Evolutionary conservation across 23 tunicate species (phyloP).

Genomic region (Phallusia fumigata): DNA sequence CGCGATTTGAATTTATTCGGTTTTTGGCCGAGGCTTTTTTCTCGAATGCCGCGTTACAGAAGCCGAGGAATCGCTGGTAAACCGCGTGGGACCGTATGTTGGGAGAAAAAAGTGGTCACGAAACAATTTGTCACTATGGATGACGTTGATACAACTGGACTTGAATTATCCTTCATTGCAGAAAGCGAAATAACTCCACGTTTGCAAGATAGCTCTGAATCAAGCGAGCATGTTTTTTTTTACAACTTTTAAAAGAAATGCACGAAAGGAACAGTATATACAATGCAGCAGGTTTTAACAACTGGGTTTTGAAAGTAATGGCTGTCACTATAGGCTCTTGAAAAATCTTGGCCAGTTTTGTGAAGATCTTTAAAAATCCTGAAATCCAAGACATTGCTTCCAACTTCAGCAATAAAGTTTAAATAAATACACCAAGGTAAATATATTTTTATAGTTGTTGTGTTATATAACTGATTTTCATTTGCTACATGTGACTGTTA

Average conservation of each 20-base stretch:
- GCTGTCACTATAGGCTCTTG: neutral
- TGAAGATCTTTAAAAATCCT: neutral
- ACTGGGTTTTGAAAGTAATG: neutral
- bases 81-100: neutral
- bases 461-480: neutral
- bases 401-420: neutral
- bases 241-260: no score
- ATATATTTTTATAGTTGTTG: conserved; percentile 31
- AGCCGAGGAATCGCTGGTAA: neutral
- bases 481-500: neutral
- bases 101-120: neutral
- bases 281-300: neutral
- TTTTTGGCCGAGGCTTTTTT: neutral
- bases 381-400: conserved; percentile 14
- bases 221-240: no score
- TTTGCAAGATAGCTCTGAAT: no score
- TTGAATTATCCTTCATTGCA: no score
- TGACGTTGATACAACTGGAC: neutral
- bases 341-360: neutral
- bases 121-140: neutral
- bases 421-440: neutral
- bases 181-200: no score
- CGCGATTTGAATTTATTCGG: no score
- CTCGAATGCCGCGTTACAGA: neutral
- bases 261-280: neutral